These are phyloP conservation scores for Simalia tracyae DNA, from an alignment of 2,797 vertebrate species.

Conservation along the genomic window DNA sequence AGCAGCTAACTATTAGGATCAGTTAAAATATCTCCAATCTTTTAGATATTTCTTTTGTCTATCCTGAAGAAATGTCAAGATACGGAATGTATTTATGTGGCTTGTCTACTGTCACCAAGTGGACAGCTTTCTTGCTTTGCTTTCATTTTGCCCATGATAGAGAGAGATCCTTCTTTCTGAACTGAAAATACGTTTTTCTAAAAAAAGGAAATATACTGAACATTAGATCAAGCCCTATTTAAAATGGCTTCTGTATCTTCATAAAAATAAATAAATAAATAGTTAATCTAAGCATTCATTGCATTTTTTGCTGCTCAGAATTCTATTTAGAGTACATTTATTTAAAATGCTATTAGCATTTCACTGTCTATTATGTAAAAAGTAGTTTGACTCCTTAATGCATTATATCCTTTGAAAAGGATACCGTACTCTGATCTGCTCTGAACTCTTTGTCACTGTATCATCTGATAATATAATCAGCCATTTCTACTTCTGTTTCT, in stretches of 20 bases:
- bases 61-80: neutral
- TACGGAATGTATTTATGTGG: neutral
- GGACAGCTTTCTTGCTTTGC: neutral
- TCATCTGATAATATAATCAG: constrained; percentile 56
- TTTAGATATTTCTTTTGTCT: too few species aligned
- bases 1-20: neutral
- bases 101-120: neutral
- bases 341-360: neutral
- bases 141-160: neutral
- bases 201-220: neutral
- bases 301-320: neutral
- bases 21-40: neutral
- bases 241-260: neutral
- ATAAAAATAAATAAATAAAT: neutral
- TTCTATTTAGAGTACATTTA: neutral
- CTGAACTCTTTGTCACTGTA: constrained; percentile 38
- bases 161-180: neutral
- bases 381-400: neutral
- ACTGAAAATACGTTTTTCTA: neutral
- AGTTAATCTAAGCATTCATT: neutral
- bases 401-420: constrained; percentile 21
- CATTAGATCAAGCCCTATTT: neutral
- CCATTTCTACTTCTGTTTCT: constrained; percentile 13
- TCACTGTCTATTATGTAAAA: constrained; percentile 7
- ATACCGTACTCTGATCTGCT: constrained; percentile 23